Base-by-base conservation (phyloP, 2,888 invertebrate genomes). In the Lycia hirtaria region DNA sequence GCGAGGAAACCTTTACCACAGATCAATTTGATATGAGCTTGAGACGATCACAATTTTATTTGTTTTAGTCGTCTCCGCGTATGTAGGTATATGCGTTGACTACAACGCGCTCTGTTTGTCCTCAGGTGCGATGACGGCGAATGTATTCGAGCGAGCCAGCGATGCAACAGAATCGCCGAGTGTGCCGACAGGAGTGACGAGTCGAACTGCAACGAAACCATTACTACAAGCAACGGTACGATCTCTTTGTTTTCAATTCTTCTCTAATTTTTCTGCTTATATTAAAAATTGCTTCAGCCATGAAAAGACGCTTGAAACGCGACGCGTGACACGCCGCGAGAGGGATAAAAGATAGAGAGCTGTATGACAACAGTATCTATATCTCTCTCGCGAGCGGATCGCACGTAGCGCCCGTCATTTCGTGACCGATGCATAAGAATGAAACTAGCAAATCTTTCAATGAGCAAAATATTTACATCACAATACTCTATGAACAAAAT, bases 171-270 rank as follows among this genome's bases (percentile, higher is more conserved):
- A 20, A 79, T 89, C 37, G 52, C 71, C 1, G 94, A 95, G 73
- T 95, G 95, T 69, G 20, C 64, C 5, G 94, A 94, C 73, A 80
- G 77, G 45, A 93, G 92, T 62, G 95, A 95, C 71, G 94, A 94
- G 71, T 56, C 57, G 0, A 69, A 85, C 58, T 93, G 93, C 77
- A 73, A 88, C 92, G 93, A 78, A 71, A 87, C 80, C 0, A 71
- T 81, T 61, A 67, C 60, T 2, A 58, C 86, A 0, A 62, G 48
- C 2, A 65, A 72, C 48, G 68, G 87, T 87, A 68, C 67, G 79
- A n/a, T 24, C 17, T 20, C 3, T 10, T 19, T 43, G 5, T 30
- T 9, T n/a, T 32, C 30, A 12, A 3, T 10, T 4, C 10, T 19
- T 17, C 3, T 7, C 7, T 15, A 15, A 33, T 5, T 7, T 15